These are phyloP conservation scores for Eustalomyia histrio DNA, from an alignment of 2,888 invertebrate genomes.

Conservation along the genomic window DNA sequence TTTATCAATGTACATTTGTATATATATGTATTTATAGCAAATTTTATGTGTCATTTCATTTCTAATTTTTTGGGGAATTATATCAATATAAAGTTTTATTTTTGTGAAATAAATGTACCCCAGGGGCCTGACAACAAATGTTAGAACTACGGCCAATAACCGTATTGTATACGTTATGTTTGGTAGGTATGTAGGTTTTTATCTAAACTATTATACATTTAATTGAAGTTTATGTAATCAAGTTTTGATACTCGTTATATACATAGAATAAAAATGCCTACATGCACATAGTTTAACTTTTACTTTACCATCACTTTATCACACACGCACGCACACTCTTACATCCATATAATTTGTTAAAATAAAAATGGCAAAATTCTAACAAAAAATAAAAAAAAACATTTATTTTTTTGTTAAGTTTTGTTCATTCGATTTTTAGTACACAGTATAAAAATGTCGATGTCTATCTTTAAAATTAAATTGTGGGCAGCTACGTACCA, in stretches of 20 bases:
- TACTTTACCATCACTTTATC: slow-evolving; percentile 19
- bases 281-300: not conserved
- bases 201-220: slow-evolving; percentile 16
- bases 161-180: not conserved
- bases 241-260: not conserved
- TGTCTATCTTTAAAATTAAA: slow-evolving; percentile 64
- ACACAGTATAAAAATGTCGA: slow-evolving; percentile 36
- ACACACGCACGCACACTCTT: not conserved
- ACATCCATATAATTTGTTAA: slow-evolving; percentile 12
- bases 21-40: not conserved
- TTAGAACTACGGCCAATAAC: not conserved
- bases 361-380: slow-evolving; percentile 47
- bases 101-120: slow-evolving; percentile 24
- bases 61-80: not conserved
- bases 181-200: slow-evolving; percentile 26
- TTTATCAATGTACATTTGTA: not conserved
- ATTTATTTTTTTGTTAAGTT: slow-evolving; percentile 27
- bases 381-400: slow-evolving; percentile 16
- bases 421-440: slow-evolving; percentile 24
- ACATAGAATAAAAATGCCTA: not conserved
- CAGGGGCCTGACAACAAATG: slow-evolving; percentile 33
- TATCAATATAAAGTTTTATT: not conserved
- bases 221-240: slow-evolving; percentile 42
- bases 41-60: not conserved
- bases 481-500: slow-evolving; percentile 51